Conservation (phyloP, 2,888 invertebrate genomes). For the Synanthedon myopaeformis region DNA sequence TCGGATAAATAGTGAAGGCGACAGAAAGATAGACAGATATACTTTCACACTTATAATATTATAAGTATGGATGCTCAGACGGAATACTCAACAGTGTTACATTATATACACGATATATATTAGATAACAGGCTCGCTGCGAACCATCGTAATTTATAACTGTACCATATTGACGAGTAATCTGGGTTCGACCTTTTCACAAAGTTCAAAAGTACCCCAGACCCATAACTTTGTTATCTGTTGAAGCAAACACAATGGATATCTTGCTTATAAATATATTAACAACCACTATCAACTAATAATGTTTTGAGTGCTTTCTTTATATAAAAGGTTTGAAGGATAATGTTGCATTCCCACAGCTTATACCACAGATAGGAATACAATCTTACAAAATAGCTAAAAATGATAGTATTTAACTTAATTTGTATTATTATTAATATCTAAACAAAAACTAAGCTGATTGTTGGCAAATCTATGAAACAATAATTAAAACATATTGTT, state of each 20-base stretch:
- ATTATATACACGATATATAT: not conserved
- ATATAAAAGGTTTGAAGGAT: not conserved
- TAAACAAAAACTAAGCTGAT: no score
- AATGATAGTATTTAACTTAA: no score
- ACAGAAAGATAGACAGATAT: no score
- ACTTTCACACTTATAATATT: no score
- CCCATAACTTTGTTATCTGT: constrained; percentile 7
- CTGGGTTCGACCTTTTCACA: constrained; percentile 2
- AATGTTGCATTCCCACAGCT: not conserved
- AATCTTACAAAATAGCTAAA: no score
- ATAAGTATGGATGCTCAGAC: no score
- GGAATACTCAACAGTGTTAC: no score
- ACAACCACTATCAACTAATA: constrained; percentile 4
- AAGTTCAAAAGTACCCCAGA: constrained; percentile 5
- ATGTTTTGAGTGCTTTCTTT: constrained; percentile 3
- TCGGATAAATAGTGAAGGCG: no score
- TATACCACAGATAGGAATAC: no score
- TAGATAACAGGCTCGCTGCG: not conserved
- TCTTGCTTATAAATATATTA: constrained; percentile 1
- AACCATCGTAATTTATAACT: constrained; percentile 1
- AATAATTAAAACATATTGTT: no score
- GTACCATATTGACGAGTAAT: constrained; percentile 3
- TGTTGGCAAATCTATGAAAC: no score
- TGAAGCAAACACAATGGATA: constrained; percentile 3
- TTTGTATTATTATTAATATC: no score